A percentile compares a stretch with the other conserved stretches of the same genome.
Conservation (phyloP, 2,113 vertebrate species). For the Cygnus atratus region DNA sequence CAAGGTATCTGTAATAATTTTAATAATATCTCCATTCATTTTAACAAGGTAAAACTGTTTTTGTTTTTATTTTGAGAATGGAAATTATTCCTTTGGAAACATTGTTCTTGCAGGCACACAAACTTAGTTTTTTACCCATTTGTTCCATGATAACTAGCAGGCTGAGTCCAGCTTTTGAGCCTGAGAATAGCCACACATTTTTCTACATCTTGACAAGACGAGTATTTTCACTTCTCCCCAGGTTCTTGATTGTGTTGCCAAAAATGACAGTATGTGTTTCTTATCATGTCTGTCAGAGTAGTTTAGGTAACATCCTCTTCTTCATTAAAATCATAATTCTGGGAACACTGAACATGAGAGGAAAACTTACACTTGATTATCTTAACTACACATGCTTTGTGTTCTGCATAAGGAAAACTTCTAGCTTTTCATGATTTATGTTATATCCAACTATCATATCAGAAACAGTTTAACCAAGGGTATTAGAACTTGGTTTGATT, state of each 20-base stretch:
- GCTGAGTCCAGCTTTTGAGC: not conserved
- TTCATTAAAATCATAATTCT: not conserved
- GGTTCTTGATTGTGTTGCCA: not conserved
- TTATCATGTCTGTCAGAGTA: not conserved
- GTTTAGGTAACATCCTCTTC: not conserved
- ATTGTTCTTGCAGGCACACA: not conserved
- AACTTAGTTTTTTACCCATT: not conserved
- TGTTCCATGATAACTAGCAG: constrained; percentile 25
- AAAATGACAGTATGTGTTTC: not conserved
- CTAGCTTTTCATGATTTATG: not conserved
- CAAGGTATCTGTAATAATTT: not conserved
- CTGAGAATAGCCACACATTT: constrained; percentile 17
- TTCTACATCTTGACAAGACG: not conserved
- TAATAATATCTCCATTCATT: not conserved
- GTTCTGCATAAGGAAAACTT: not conserved
- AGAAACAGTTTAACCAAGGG: not conserved
- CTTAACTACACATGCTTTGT: not conserved
- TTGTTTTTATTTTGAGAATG: not conserved
- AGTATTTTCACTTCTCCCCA: not conserved
- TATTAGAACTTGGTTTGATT: not conserved
- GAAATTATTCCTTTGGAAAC: constrained; percentile 2
- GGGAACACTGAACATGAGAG: not conserved
- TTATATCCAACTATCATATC: not conserved
- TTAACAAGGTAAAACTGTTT: constrained; percentile 20
- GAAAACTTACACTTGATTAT: not conserved